Evolutionary conservation across 2,797 vertebrate genomes (phyloP).

Genomic region (Anguilla anguilla): DNA sequence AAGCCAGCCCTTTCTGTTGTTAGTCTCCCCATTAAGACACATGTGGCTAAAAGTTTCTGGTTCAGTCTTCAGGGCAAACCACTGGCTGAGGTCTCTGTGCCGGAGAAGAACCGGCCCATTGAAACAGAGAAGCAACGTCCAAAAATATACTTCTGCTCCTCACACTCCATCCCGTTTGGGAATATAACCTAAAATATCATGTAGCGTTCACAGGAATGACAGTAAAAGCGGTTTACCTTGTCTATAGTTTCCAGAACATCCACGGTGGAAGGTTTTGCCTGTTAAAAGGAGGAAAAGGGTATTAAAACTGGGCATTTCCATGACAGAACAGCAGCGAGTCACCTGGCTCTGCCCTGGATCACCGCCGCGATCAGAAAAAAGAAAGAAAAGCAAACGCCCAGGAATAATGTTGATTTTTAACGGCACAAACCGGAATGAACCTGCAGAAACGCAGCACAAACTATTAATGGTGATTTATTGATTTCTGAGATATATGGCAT

Average conservation of each 20-base stretch:
- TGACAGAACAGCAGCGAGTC: no score
- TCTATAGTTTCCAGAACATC: conserved; percentile 91
- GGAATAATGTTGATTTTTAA: neutral
- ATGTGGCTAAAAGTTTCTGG: neutral
- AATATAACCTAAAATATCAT: neutral
- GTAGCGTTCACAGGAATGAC: neutral
- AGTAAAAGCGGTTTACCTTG: conserved; percentile 77
- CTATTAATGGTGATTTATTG: neutral
- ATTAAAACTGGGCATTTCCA: neutral
- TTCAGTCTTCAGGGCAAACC: neutral
- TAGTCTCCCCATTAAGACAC: neutral
- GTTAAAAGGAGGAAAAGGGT: conserved; percentile 52
- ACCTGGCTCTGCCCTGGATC: neutral
- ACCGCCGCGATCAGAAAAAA: neutral
- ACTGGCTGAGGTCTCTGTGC: neutral
- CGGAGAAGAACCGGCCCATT: neutral
- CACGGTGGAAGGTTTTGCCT: conserved; percentile 89
- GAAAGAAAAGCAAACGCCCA: neutral
- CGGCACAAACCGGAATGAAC: neutral
- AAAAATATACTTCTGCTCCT: conserved; percentile 31
- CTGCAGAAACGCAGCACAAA: neutral
- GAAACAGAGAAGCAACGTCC: conserved; percentile 17
- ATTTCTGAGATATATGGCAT: neutral
- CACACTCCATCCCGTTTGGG: neutral
- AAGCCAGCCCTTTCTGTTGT: neutral